Evolutionary conservation across 2,797 vertebrate species (phyloP).

Genomic region (Pelobates cultripes): DNA sequence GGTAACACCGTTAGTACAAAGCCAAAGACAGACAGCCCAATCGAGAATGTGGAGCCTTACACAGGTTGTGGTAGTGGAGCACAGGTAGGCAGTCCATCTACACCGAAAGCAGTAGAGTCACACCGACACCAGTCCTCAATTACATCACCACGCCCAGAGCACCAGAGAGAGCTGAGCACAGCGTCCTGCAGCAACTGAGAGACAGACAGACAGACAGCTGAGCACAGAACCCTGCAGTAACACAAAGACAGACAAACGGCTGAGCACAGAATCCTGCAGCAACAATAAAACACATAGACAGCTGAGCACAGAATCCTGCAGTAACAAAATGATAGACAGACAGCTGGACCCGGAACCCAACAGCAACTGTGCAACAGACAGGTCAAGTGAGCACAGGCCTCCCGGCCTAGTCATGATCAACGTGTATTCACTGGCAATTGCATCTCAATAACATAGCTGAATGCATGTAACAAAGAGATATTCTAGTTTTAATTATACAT

Average conservation of each 20-base stretch:
- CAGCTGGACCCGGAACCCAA: background rate
- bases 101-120: conserved; percentile 91
- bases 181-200: conserved; percentile 90
- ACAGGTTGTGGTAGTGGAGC: conserved; percentile 90
- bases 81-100: conserved; percentile 92
- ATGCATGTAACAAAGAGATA: too few relatives aligned
- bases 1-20: background rate
- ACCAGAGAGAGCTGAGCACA: conserved; percentile 97
- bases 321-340: conserved; percentile 11
- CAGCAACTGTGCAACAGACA: background rate
- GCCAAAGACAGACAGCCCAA: background rate
- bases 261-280: conserved; percentile 3
- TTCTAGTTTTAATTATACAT: too few relatives aligned
- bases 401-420: background rate
- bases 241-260: conserved; percentile 35
- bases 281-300: conserved; percentile 3
- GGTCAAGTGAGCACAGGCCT: background rate
- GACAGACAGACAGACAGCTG: conserved; percentile 39
- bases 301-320: conserved; percentile 4
- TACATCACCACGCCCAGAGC: conserved; percentile 93
- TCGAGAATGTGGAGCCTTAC: conserved; percentile 70
- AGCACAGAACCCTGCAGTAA: rapidly evolving
- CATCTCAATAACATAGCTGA: background rate
- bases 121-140: conserved; percentile 98
- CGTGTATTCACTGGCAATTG: background rate